Evolutionary conservation across 2,888 invertebrate genomes (phyloP), one percentile per base, ranked within the genome.

Genomic region (Oscheius sp.): DNA sequence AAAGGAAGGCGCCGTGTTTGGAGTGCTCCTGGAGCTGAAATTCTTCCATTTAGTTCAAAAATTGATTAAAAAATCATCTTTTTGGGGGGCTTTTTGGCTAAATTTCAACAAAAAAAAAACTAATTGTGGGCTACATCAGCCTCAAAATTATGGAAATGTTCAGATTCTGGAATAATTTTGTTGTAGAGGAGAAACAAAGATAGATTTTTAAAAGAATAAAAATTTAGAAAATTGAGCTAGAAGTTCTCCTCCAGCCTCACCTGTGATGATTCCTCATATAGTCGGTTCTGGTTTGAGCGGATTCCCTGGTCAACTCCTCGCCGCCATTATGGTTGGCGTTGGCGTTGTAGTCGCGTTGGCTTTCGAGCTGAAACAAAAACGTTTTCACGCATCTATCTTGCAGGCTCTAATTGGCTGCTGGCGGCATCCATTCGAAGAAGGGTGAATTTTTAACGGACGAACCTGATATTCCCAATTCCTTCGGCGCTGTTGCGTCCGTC

Each of bases 401-500:
- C 12, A n/a, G n/a, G n/a, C n/a, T n/a, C n/a, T n/a, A n/a, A n/a
- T n/a, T n/a, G n/a, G n/a, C n/a, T n/a, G n/a, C n/a, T n/a, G n/a
- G n/a, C n/a, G n/a, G n/a, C n/a, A 15, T 37, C 37, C 15, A 37
- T 37, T 37, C 15, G 37, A 37, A 37, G 25, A 55, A 57, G n/a
- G 46, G 33, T 55, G n/a, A 25, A 58, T 17, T 53, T 12, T 15
- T n/a, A 58, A 10, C 15, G n/a, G 12, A 48, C 48, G n/a, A 31
- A 70, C 83, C 76, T 81, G 84, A 69, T 79, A 82, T 46, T 83
- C 83, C 73, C 82, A 82, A 42, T 81, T 80, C 48, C 76, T 61
- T 23, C 82, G 73, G 65, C 81, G 65, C 42, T 70, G 65, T 29
- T 66, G 71, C 37, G 81, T 78, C 25, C 79, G 69, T 29, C 82